Conservation (phyloP, 2,113 vertebrate species). For the Carlito syrichta region DNA sequence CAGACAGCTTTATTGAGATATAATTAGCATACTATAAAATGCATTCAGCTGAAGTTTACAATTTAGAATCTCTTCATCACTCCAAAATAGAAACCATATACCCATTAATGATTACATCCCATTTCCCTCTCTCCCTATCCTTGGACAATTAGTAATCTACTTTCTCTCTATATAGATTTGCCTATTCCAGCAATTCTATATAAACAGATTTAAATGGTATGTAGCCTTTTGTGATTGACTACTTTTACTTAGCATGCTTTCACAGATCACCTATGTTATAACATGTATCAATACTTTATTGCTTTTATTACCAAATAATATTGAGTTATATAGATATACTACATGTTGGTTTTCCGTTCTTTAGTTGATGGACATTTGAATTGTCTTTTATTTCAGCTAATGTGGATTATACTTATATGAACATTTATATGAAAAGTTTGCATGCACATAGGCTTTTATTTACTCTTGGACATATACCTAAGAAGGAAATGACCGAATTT, state of each 20-base stretch:
- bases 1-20: not conserved
- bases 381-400: not conserved
- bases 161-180: not conserved
- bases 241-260: not conserved
- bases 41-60: not conserved
- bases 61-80: not conserved
- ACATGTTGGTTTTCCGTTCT: not conserved
- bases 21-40: not conserved
- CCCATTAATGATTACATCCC: not conserved
- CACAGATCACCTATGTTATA: not conserved
- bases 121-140: not conserved
- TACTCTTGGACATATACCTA: not conserved
- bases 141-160: not conserved
- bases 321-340: not conserved
- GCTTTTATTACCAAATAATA: not conserved
- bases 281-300: not conserved
- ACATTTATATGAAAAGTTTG: not conserved
- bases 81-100: not conserved
- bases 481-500: not conserved
- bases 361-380: not conserved
- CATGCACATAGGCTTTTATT: not conserved
- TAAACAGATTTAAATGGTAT: not conserved
- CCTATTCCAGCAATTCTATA: not conserved
- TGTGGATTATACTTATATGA: not conserved
- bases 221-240: not conserved